Evolutionary conservation across 2,888 invertebrate species (phyloP).

Genomic region (Acronicta aceris): DNA sequence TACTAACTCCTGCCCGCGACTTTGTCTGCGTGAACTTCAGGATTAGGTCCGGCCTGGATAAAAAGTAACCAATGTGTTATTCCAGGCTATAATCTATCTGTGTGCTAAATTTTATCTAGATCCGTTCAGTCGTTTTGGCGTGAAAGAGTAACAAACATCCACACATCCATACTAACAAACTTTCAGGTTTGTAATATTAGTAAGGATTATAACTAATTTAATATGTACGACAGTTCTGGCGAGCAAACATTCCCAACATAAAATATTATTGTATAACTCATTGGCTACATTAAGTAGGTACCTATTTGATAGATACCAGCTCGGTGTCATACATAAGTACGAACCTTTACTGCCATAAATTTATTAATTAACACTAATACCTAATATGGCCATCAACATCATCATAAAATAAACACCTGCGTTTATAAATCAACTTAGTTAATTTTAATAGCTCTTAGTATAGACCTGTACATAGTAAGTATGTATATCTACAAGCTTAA

Average conservation of each 20-base stretch:
- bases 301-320: background rate
- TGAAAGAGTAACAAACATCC: no score
- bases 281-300: background rate
- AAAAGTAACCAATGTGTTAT: no score
- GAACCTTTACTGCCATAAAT: conserved; percentile 19
- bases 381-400: conserved; percentile 33
- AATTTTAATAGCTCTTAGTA: conserved; percentile 18
- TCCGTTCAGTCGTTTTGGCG: no score
- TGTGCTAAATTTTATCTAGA: no score
- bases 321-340: conserved; percentile 3
- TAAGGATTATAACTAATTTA: no score
- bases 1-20: no score
- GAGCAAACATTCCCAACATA: background rate
- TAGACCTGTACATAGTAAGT: background rate
- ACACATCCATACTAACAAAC: no score
- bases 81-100: no score
- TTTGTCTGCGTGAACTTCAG: no score
- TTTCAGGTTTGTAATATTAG: no score
- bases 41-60: no score
- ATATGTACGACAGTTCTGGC: background rate
- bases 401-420: conserved; percentile 34
- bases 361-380: conserved; percentile 34
- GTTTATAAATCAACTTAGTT: conserved; percentile 31
- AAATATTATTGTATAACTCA: background rate
- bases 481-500: no score